phyloP scores from a whole-genome alignment of 92 coral and sea anemone genomes.

The Parazoanthus swiftii region DNA sequence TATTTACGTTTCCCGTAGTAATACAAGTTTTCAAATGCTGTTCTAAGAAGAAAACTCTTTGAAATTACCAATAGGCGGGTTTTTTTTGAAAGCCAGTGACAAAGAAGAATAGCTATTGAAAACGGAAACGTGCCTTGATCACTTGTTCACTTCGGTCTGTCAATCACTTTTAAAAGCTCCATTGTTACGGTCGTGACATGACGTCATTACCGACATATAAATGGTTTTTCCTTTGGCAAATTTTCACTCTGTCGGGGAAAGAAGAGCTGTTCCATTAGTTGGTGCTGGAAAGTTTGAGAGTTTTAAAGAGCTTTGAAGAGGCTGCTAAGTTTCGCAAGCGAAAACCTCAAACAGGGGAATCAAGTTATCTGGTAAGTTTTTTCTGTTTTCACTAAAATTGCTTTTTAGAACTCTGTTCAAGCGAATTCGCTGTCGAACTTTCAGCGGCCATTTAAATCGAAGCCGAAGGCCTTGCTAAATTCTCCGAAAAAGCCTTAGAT shows the following conservation, averaged over 20 bases:
- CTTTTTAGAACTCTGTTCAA: background rate
- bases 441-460: constrained; percentile 32
- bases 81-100: background rate
- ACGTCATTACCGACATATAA: constrained; percentile 44
- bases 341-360: constrained; percentile 24
- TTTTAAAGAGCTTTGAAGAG: constrained; percentile 22
- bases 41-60: background rate
- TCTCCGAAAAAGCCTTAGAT: background rate
- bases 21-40: background rate
- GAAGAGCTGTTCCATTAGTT: background rate
- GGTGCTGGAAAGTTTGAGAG: background rate
- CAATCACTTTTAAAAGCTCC: constrained; percentile 34
- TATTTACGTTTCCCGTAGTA: background rate
- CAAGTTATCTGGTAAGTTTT: constrained; percentile 13
- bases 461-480: background rate
- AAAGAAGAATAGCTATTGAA: background rate
- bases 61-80: background rate
- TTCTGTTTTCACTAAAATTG: background rate
- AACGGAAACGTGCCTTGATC: constrained; percentile 45
- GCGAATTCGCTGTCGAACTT: background rate
- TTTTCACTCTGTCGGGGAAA: constrained; percentile 34
- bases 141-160: constrained; percentile 3
- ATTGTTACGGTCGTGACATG: constrained; percentile 46
- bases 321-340: constrained; percentile 25
- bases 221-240: constrained; percentile 44